phyloP scores from a whole-genome alignment of 2,888 invertebrate species.

The Drosophila lacicola region DNA sequence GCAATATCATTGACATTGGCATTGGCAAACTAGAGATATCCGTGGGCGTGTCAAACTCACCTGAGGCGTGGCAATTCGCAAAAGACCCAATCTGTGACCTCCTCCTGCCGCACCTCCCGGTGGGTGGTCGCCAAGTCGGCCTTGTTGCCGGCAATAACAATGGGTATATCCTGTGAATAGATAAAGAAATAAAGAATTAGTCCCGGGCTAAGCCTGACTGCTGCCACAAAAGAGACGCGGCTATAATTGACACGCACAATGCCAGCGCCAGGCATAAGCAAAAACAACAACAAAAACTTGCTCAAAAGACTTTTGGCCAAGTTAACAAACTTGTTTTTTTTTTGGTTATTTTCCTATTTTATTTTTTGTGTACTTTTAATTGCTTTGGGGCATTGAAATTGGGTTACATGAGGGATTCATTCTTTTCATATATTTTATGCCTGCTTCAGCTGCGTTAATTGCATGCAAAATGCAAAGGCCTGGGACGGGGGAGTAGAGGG shows the following conservation, averaged over 20 bases:
- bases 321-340: conserved; percentile 12
- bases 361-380: conserved; percentile 48
- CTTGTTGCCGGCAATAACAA: conserved; percentile 95
- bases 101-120: conserved; percentile 90
- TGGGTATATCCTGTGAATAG: conserved; percentile 90
- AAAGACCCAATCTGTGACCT: conserved; percentile 92
- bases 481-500: background rate
- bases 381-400: conserved; percentile 57
- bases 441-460: conserved; percentile 53
- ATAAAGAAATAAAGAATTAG: conserved; percentile 40
- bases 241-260: conserved; percentile 59
- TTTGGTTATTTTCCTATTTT: background rate
- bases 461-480: conserved; percentile 53
- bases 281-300: conserved; percentile 5
- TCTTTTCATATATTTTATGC: conserved; percentile 16
- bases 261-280: conserved; percentile 20
- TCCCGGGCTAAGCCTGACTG: conserved; percentile 12
- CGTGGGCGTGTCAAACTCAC: conserved; percentile 82
- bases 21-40: background rate
- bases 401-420: conserved; percentile 42
- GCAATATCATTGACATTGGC: conserved; percentile 1
- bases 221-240: conserved; percentile 39
- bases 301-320: conserved; percentile 18
- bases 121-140: conserved; percentile 90
- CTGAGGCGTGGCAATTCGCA: conserved; percentile 90